Evolutionary conservation across 1,140 invertebrate genomes (phyloP), one percentile per base, ranked within the genome.

Genomic region (Ruditapes philippinarum): DNA sequence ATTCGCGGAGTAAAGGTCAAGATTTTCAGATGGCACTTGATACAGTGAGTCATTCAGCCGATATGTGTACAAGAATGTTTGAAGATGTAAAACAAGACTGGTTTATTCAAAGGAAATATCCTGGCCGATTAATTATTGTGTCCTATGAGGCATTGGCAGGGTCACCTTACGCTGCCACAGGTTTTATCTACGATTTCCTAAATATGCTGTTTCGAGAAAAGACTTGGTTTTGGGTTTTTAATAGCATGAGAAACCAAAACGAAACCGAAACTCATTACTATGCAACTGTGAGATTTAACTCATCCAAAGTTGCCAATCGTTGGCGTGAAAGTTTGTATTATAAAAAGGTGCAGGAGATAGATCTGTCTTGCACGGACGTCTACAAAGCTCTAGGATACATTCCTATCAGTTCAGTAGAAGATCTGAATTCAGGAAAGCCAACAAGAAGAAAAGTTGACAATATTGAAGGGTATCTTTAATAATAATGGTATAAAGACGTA

Each of bases 381-480:
- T 74, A 74, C 49, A 51, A 74, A 14, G 42, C 38, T 1, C 40
- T 74, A 0, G 70, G 70, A 4, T 74, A 49, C 17, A 33, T 74
- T 19, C 31, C 70, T 45, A 25, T 74, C 11, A 9, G 25, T 2
- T 49, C 70, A 42, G 42, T 25, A 74, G 70, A 74, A 7, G 25
- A 74, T 2, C 42, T 74, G 7, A 7, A 12, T 14, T 74, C 70
- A 2, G 25, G 17, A 4, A 28, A 4, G 28, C 40, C 40, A 25
- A 40, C 70, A 19, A 5, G 70, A 28, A 9, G 22, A 28, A 45
- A 49, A 45, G 7, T 51, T 74, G 40, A 31, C 28, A 49, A 1
- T 19, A 28, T 74, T 0, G 70, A 74, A 49, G 70, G 70, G 14
- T 74, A 28, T 74, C n/a, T 70, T 17, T 70, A 40, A 62, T 62